Percentiles rank a stretch among this genome's conserved stretches.
Conservation (phyloP, 2,888 invertebrate genomes). For the Pyrrhosoma nymphula region DNA sequence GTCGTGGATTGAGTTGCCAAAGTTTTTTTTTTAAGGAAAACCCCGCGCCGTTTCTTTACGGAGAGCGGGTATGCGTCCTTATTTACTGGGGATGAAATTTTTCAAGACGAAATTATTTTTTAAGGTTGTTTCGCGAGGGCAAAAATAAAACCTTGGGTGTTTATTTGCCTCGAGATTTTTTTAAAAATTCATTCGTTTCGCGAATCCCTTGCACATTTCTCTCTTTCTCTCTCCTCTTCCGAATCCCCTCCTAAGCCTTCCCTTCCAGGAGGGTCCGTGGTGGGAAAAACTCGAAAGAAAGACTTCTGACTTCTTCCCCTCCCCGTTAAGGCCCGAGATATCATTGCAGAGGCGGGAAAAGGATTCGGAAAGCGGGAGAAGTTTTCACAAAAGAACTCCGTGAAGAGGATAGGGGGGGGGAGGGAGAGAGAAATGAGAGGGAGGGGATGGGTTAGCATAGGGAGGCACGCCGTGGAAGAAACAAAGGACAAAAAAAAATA, state of each 20-base stretch:
- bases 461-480: neutral
- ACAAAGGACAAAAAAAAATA: constrained; percentile 58
- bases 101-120: too few relatives aligned
- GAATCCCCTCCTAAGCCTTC: neutral
- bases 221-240: neutral
- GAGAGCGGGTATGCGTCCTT: too few relatives aligned
- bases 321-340: neutral
- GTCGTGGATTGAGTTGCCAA: neutral
- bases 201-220: neutral
- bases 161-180: neutral
- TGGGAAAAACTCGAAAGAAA: constrained; percentile 17
- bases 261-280: neutral
- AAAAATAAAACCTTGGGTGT: too few relatives aligned
- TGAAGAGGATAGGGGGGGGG: neutral
- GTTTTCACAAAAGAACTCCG: constrained; percentile 5
- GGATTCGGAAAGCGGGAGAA: constrained; percentile 17
- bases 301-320: neutral
- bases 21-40: neutral
- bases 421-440: neutral
- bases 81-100: too few relatives aligned
- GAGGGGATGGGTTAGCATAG: neutral
- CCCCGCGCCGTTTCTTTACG: neutral
- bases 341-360: constrained; percentile 1
- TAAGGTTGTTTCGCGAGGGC: too few relatives aligned
- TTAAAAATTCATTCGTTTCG: neutral